Conservation (phyloP, 2,113 vertebrate genomes). For the Bos taurus region ARS-UCD2.0 NC_037335.1:98159501-98160000, state of each 20-base stretch:
- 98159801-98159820: neutral
- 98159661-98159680: neutral
- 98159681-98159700: neutral
- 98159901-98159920: neutral
- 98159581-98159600: constrained; percentile 19
- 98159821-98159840: neutral
- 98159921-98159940: neutral
- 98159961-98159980: neutral
- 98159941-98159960: neutral
- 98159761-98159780: neutral
- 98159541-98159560: neutral
- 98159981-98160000: neutral
- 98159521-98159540: neutral
- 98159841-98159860: neutral
- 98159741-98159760: neutral
- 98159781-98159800: neutral
- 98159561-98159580: neutral
- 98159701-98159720: neutral
- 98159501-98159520: neutral
- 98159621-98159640: neutral
- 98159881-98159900: neutral
- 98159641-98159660: neutral
- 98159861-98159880: neutral
- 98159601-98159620: neutral
- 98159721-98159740: neutral